Evolutionary conservation across 2,797 vertebrate species (phyloP), one percentile per base, ranked within the genome.

Genomic region (Prunella strophiata): DNA sequence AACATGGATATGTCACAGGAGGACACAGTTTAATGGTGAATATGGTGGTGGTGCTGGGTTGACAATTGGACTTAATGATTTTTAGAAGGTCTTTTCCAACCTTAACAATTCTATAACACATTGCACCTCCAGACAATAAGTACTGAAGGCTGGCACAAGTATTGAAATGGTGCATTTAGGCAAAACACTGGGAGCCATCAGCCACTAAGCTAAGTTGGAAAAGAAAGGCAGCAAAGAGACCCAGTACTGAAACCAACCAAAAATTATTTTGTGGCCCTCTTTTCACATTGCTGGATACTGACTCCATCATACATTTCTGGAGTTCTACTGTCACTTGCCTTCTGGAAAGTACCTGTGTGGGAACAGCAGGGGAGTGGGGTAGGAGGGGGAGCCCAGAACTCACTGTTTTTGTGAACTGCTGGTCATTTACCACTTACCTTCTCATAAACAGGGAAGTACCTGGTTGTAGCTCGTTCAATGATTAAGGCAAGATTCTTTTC

Each of bases 391-490:
- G 36, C 43, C 40, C 89, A 9, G 25, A 63, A 45, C 21, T 32
- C 68, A 59, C 43, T 57, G 22, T 32, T 76, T 89, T 48, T 57
- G 34, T 59, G 36, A 67, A 40, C 27, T 52, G 13, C 10, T 47
- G 34, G 30, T 81, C 32, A 66, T 70, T 43, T 54, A 20, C 27
- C 42, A 38, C 82, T 82, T 96, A 99, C 99, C 98, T 99, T 99
- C 94, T 99, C 98, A 96, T 97, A 99, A 80, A 98, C 98, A 40
- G 98, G 98, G 29, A 99, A 97, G 94, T 98, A 98, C 85, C 98
- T 98, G 17, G 85, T 96, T 55, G 96, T 97, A 77, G 98, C 98
- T 98, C 98, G 98, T 55, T 79, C 96, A 43, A 98, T 73, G 38
- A 99, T 98, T 59, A 97, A 95, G 2, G 97, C 91, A 81, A 98